Base-by-base conservation (phyloP, 2,888 invertebrate species). In the Leptopilina drosophilae region DNA sequence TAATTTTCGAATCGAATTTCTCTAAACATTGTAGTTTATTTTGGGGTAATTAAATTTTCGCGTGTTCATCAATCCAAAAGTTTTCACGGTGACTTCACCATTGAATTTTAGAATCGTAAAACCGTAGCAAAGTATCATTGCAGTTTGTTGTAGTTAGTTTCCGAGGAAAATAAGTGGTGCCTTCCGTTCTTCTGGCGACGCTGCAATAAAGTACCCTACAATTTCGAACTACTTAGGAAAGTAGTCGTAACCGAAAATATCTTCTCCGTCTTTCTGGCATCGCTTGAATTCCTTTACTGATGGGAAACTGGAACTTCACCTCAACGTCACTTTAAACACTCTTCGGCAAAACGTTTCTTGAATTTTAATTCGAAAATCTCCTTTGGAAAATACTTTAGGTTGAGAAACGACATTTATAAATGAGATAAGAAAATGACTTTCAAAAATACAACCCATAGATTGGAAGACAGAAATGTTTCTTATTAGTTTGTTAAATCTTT, bases 101-200 rank as follows among this genome's bases (percentile, higher is more conserved):
- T 80, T 77, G 78, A 66, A 79, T 80, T 77, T 49, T 77, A 64
- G 46, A 79, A 78, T 82, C 79, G 82, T 82, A 80, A 82, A 82
- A 80, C 78, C 79, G 78, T 59, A 78, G 62, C 66, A 78, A 81
- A 81, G 79, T 82, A 79, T 80, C 79, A 81, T 49, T 67, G 46
- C n/a, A 20, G 46, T 67, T 49, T 67, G 67, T 67, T 67, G 62
- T 62, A 62, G 62, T 62, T 62, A 80, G 79, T 82, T 82, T 81
- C 79, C 82, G 78, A 33, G 42, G 79, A 69, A 73, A 82, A 82
- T 78, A 79, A 82, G 79, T 80, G 77, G 79, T 79, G 73, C 73
- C 76, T 80, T 80, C 79, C 77, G 78, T 56, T 59, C 76, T 73
- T 82, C 46, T 77, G 73, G 76, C 79, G 77, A 33, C 76, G 65